phyloP scores from a whole-genome alignment of 2,888 invertebrate species.

The Cremastinae sp. region DNA sequence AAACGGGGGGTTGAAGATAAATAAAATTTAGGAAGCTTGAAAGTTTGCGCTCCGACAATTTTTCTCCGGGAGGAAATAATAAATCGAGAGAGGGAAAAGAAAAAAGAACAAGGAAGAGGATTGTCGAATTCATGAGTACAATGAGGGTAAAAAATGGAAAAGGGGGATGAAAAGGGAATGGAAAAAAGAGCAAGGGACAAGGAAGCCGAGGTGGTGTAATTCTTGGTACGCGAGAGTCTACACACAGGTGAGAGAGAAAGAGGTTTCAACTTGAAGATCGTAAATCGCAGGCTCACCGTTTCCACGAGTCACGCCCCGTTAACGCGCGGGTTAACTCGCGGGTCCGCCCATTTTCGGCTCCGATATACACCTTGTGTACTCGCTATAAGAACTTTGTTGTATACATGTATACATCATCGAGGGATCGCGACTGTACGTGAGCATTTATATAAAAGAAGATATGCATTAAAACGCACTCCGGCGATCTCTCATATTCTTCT shows the following conservation, averaged over 20 bases:
- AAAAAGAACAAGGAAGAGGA: constrained; percentile 17
- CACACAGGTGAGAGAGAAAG: constrained; percentile 50
- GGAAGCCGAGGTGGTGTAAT: constrained; percentile 39
- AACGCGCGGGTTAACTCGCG: constrained; percentile 71
- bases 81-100: constrained; percentile 53
- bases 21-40: constrained; percentile 33
- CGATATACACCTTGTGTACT: constrained; percentile 53
- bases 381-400: too few relatives aligned
- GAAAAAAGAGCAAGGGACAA: constrained; percentile 14
- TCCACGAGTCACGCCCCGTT: constrained; percentile 73
- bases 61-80: constrained; percentile 63
- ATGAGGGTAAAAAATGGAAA: constrained; percentile 48
- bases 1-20: too few relatives aligned
- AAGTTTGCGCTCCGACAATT: constrained; percentile 34
- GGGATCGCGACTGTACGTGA: constrained; percentile 15
- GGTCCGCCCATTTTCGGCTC: constrained; percentile 67
- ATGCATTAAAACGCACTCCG: neutral
- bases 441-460: constrained; percentile 11
- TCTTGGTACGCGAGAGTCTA: constrained; percentile 27
- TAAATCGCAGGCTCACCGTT: constrained; percentile 72
- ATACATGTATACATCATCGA: too few relatives aligned
- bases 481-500: neutral
- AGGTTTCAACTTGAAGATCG: constrained; percentile 67
- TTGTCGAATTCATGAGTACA: constrained; percentile 21
- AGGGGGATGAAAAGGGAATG: constrained; percentile 1